Conservation (phyloP, 1,140 invertebrate species). For the Halesus radiatus region DNA sequence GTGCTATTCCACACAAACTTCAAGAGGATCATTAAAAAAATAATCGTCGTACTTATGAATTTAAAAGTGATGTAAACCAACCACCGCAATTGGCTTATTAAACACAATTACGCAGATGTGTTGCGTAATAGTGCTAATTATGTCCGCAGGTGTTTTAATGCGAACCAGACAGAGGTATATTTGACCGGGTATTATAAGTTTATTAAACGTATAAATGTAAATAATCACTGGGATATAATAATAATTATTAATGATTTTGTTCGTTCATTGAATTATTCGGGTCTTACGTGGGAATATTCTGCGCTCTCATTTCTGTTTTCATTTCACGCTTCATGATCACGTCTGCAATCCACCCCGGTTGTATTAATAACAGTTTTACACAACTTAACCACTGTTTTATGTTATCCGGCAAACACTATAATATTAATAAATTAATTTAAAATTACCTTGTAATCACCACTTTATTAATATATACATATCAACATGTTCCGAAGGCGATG, state of each 20-base stretch:
- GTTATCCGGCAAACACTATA: no score
- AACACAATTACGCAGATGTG: background rate
- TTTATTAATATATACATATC: no score
- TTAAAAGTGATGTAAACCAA: no score
- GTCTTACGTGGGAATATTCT: background rate
- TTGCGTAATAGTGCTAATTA: background rate
- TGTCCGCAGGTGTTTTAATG: conserved; percentile 2
- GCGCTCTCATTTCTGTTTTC: background rate
- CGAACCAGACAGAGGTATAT: background rate
- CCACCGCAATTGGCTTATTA: background rate
- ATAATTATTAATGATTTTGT: background rate
- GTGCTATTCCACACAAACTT: no score
- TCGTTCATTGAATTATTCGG: background rate
- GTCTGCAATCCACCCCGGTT: background rate
- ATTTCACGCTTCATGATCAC: background rate
- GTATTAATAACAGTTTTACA: no score
- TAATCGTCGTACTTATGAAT: no score
- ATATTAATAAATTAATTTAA: no score
- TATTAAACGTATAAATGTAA: background rate
- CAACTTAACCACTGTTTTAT: no score
- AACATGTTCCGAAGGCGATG: no score
- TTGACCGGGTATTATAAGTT: background rate
- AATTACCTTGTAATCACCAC: no score
- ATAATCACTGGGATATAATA: background rate
- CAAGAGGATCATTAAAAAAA: no score